Evolutionary conservation across 1,140 invertebrate genomes (phyloP).

Genomic region (Dysdera silvatica): DNA sequence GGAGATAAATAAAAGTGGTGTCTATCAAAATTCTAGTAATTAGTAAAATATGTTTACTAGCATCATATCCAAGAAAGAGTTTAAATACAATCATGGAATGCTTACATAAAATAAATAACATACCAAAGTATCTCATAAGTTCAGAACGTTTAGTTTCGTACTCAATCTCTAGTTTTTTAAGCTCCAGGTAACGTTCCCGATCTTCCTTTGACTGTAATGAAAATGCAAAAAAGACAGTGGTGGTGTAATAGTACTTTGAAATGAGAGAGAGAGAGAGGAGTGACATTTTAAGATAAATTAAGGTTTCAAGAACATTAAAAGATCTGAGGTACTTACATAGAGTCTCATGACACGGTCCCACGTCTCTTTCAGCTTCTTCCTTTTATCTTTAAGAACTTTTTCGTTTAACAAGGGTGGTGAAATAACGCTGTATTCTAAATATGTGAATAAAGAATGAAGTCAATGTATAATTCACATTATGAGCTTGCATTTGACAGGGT

Average conservation of each 20-base stretch:
- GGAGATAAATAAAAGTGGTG: no score
- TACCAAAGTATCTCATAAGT: conserved; percentile 74
- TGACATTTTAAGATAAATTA: no score
- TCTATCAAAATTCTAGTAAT: no score
- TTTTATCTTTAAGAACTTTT: conserved; percentile 91
- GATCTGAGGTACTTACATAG: conserved; percentile 26
- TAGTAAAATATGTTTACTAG: no score
- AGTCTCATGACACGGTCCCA: conserved; percentile 48
- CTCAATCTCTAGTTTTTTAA: conserved; percentile 81
- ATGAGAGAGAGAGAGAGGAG: no score
- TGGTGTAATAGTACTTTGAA: no score
- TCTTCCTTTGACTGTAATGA: conserved; percentile 90
- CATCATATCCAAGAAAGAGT: no score
- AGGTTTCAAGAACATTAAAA: neutral
- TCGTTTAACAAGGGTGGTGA: conserved; percentile 89
- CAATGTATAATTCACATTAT: no score
- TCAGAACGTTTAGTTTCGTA: conserved; percentile 83
- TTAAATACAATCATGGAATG: no score
- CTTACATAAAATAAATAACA: conserved; percentile 24
- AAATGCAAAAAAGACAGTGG: no score
- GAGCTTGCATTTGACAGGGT: no score
- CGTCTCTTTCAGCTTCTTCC: conserved; percentile 91
- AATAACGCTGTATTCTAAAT: conserved; percentile 85
- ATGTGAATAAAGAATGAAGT: neutral
- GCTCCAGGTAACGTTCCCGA: conserved; percentile 80